phyloP scores from a whole-genome alignment of 2,888 invertebrate genomes.

The Epistrophe grossulariae region DNA sequence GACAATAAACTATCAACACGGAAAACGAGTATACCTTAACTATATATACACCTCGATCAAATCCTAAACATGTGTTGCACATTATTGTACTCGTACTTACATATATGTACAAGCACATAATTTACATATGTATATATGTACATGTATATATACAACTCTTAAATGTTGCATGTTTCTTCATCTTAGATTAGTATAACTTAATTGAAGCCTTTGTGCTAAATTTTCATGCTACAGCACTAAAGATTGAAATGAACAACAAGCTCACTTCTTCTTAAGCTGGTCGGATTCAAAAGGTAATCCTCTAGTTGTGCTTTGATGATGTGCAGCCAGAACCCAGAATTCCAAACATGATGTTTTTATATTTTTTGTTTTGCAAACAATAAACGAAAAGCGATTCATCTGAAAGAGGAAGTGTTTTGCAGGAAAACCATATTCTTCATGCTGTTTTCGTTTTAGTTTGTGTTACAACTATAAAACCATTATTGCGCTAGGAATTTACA shows the following conservation, averaged over 20 bases:
- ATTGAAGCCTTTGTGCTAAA: conserved; percentile 44
- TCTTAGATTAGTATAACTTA: conserved; percentile 49
- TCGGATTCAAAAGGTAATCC: conserved; percentile 1
- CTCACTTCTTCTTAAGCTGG: not conserved
- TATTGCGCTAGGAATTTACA: conserved; percentile 53
- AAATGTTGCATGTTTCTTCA: conserved; percentile 47
- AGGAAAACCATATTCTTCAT: conserved; percentile 49
- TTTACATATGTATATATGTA: not conserved
- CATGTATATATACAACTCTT: not conserved
- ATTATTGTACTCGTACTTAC: not conserved
- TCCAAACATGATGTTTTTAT: conserved; percentile 44
- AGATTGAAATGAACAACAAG: conserved; percentile 29
- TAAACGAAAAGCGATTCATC: conserved; percentile 65
- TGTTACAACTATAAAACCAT: conserved; percentile 24
- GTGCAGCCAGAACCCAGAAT: conserved; percentile 42
- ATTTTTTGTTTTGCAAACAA: conserved; percentile 9
- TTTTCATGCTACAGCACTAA: not conserved
- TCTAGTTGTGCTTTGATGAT: conserved; percentile 32
- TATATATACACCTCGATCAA: no score
- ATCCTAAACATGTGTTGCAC: not conserved
- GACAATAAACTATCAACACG: no score
- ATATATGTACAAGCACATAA: not conserved
- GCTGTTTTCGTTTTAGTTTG: conserved; percentile 37
- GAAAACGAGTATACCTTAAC: no score
- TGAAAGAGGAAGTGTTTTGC: conserved; percentile 48